These are phyloP conservation scores for Atta cephalotes DNA, from an alignment of 1,140 invertebrate species.

Conservation along the genomic window DNA sequence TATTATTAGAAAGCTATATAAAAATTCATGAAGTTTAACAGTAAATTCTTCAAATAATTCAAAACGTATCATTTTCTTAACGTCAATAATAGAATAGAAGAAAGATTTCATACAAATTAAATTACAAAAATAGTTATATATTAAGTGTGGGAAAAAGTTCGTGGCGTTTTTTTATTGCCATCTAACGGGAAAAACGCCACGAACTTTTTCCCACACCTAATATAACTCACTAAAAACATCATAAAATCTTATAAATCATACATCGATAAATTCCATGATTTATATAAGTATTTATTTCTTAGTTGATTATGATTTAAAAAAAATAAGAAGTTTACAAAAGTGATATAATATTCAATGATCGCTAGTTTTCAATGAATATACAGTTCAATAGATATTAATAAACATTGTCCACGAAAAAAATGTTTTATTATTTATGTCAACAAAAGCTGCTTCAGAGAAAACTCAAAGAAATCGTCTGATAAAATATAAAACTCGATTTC, in stretches of 20 bases:
- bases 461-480: conserved; percentile 64
- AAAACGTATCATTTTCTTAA: background rate
- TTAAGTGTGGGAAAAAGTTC: too few relatives aligned
- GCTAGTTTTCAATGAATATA: background rate
- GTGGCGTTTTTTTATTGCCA: too few relatives aligned
- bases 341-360: background rate
- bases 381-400: background rate
- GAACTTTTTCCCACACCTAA: too few relatives aligned
- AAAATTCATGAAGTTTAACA: background rate
- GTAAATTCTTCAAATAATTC: background rate
- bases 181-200: too few relatives aligned
- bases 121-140: background rate
- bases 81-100: background rate
- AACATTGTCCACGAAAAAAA: conserved; percentile 3
- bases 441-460: conserved; percentile 53
- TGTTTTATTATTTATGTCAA: conserved; percentile 6
- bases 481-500: conserved; percentile 68
- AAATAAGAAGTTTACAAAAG: background rate
- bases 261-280: background rate
- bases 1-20: background rate
- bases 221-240: background rate
- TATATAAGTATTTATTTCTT: background rate
- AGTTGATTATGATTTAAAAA: background rate
- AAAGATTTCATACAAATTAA: background rate
- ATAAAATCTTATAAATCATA: background rate